A percentile compares a stretch with the other conserved stretches of the same genome.
Evolutionary conservation across 2,888 invertebrate species (phyloP).

Genomic region (Scaptomyza flava): DNA sequence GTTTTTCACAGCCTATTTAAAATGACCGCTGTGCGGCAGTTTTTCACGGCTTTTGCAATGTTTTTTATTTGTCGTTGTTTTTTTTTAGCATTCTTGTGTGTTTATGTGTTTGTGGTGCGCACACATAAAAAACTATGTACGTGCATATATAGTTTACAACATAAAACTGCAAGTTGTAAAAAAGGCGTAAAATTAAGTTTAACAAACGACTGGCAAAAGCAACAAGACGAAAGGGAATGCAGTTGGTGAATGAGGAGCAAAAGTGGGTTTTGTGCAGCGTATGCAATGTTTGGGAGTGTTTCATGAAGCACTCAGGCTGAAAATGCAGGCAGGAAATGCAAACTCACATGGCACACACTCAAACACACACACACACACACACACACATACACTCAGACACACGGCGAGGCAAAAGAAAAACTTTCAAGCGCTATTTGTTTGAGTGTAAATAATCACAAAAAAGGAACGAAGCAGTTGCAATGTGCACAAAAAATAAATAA

Average conservation of each 20-base stretch:
- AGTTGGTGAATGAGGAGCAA: no score
- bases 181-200: slow-evolving; percentile 79
- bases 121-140: slow-evolving; percentile 4
- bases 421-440: slow-evolving; percentile 77
- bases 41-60: slow-evolving; percentile 17
- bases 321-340: slow-evolving; percentile 77
- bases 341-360: slow-evolving; percentile 57
- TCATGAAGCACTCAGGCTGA: slow-evolving; percentile 68
- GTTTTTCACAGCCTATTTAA: slow-evolving; percentile 54
- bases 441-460: slow-evolving; percentile 76
- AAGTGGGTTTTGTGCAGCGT: slow-evolving; percentile 7
- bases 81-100: slow-evolving; percentile 10
- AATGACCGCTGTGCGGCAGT: slow-evolving; percentile 26
- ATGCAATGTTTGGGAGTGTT: slow-evolving; percentile 42
- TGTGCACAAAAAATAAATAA: slow-evolving; percentile 1
- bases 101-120: slow-evolving; percentile 45
- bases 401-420: slow-evolving; percentile 53
- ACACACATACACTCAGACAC: slow-evolving; percentile 13
- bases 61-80: background rate
- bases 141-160: slow-evolving; percentile 52
- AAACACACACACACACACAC: slow-evolving; percentile 11
- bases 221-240: background rate
- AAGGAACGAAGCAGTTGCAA: slow-evolving; percentile 32
- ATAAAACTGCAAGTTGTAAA: slow-evolving; percentile 77
- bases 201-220: slow-evolving; percentile 61